phyloP scores from a whole-genome alignment of 2,888 invertebrate species.

The Aleiodes leptofemur region DNA sequence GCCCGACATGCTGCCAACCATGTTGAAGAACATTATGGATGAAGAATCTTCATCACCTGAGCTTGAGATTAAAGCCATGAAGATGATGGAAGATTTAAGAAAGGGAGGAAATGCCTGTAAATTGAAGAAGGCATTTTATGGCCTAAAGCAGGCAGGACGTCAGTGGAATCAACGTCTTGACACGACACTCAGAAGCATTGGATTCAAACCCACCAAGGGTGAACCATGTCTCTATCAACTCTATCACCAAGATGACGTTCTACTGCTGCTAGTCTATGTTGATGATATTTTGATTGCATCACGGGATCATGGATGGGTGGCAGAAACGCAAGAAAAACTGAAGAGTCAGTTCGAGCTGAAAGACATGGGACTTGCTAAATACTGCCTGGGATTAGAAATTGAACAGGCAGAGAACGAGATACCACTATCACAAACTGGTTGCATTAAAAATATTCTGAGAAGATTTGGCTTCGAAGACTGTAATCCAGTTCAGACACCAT shows the following conservation, averaged over 20 bases:
- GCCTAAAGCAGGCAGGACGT: background rate
- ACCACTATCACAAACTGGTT: constrained; percentile 1
- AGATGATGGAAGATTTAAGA: background rate
- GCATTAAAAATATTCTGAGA: background rate
- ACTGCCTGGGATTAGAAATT: constrained; percentile 31
- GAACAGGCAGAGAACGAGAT: background rate
- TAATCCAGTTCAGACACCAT: constrained; percentile 24
- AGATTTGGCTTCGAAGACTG: constrained; percentile 21
- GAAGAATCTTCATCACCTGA: background rate
- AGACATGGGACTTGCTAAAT: constrained; percentile 18
- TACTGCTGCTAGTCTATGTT: constrained; percentile 25
- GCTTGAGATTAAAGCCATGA: background rate
- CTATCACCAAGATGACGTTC: background rate
- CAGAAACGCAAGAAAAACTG: background rate
- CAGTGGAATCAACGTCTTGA: constrained; percentile 12
- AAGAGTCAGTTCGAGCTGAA: constrained; percentile 16
- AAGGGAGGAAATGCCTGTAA: constrained; percentile 44
- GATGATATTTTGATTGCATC: constrained; percentile 36
- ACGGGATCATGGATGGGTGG: background rate
- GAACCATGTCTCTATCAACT: constrained; percentile 50
- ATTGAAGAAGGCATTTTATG: constrained; percentile 47
- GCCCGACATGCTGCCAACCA: constrained; percentile 34
- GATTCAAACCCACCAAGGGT: constrained; percentile 35
- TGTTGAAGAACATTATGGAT: background rate
- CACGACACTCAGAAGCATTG: background rate